Percentiles rank a stretch among this genome's conserved stretches.
Evolutionary conservation across 2,797 vertebrate genomes (phyloP).

Genomic region (Peromyscus aztecus): DNA sequence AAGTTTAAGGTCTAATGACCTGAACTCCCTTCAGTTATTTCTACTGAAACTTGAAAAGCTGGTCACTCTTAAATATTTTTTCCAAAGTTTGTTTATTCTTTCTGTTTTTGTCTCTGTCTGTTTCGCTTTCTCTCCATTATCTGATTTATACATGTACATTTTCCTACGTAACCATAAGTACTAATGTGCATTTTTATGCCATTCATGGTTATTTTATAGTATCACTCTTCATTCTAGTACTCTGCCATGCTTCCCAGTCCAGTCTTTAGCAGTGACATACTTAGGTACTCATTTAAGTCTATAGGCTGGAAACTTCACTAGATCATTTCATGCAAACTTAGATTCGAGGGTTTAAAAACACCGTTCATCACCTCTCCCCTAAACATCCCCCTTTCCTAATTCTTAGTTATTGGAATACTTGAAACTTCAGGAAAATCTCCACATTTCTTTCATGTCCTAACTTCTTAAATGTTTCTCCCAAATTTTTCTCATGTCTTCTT

Average conservation of each 20-base stretch:
- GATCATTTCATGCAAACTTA: constrained; percentile 32
- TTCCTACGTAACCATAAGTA: not conserved
- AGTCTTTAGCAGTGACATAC: not conserved
- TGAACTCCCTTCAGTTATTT: not conserved
- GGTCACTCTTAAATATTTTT: not conserved
- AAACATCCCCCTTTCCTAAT: not conserved
- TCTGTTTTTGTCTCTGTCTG: not conserved
- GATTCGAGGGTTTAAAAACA: not conserved
- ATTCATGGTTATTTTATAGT: constrained; percentile 71
- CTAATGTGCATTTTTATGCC: constrained; percentile 50
- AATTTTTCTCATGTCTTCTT: not conserved
- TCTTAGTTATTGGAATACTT: not conserved
- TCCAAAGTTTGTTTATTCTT: not conserved
- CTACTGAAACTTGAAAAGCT: constrained; percentile 10
- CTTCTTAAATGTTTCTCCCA: not conserved
- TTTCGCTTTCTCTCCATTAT: not conserved
- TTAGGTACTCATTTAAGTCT: not conserved
- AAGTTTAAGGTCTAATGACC: not conserved
- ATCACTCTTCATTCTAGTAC: not conserved
- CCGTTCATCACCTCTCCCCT: not conserved
- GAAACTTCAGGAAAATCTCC: not conserved
- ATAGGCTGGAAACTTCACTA: not conserved
- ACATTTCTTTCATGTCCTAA: not conserved
- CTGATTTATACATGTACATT: not conserved
- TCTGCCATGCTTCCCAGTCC: not conserved